phyloP scores from a whole-genome alignment of 35 echinoderm and acorn worm genomes.

The Anneissia japonica region DNA sequence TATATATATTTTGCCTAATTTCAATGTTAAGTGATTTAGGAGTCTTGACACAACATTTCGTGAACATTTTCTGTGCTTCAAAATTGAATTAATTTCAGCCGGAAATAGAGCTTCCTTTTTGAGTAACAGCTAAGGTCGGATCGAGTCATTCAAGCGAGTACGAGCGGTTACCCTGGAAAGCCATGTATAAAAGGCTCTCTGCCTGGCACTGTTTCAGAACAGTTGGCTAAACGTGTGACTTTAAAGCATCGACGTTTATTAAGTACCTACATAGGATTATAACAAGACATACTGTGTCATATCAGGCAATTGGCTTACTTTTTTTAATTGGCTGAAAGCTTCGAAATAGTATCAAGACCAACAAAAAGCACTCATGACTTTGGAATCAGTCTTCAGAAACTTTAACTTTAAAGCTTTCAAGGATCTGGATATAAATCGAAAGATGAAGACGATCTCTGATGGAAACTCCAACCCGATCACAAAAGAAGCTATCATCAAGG shows the following conservation, averaged over 20 bases:
- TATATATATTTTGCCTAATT: too few species aligned
- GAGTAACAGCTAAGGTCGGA: neutral
- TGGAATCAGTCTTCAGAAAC: neutral
- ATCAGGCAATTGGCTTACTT: too few species aligned
- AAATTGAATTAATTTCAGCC: neutral
- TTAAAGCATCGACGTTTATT: neutral
- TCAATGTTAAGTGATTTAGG: neutral
- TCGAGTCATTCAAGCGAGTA: neutral
- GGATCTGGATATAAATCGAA: neutral
- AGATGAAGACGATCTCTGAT: neutral
- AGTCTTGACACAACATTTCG: neutral
- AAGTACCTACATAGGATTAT: too few species aligned
- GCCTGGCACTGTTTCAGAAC: neutral
- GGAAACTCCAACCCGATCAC: neutral
- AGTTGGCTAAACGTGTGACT: neutral
- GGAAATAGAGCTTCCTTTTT: neutral
- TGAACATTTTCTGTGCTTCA: neutral
- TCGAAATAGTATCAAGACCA: neutral
- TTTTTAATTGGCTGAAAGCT: too few species aligned
- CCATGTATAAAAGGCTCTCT: neutral
- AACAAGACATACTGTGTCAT: too few species aligned
- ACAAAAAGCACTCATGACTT: neutral
- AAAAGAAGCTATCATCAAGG: neutral
- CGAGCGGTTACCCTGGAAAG: neutral
- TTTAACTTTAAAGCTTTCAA: neutral